phyloP scores from a whole-genome alignment of 2,113 vertebrate genomes.

The Stomatorhinus ivindoensis region DNA sequence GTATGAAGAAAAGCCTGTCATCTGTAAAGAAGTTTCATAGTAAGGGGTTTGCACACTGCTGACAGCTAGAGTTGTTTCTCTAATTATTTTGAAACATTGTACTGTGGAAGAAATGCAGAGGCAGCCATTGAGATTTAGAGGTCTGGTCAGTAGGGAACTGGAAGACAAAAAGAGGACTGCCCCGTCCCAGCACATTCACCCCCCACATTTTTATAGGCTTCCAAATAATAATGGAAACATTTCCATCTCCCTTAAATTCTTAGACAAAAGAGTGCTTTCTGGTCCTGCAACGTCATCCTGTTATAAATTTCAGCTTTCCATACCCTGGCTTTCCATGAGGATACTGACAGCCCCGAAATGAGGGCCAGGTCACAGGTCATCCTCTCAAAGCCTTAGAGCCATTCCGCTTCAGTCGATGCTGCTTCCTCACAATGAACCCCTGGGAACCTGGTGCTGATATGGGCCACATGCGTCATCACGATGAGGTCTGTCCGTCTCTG shows the following conservation, averaged over 20 bases:
- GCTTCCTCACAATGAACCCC: background rate
- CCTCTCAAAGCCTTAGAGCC: background rate
- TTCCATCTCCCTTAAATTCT: background rate
- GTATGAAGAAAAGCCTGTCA: slow-evolving; percentile 19
- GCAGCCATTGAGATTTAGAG: background rate
- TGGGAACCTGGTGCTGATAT: background rate
- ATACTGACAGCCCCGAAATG: background rate
- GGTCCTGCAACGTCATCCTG: background rate
- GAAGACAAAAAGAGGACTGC: background rate
- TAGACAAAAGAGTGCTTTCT: background rate
- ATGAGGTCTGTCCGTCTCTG: background rate
- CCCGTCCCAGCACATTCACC: background rate
- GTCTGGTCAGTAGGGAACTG: background rate
- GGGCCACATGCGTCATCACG: background rate
- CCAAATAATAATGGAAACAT: background rate
- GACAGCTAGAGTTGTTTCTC: background rate
- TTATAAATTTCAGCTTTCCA: background rate
- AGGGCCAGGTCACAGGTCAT: background rate
- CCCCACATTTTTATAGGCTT: background rate
- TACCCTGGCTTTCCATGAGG: background rate
- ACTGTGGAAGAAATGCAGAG: background rate
- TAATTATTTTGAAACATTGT: background rate
- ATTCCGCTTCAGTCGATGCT: background rate
- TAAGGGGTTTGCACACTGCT: background rate
- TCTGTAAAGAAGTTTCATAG: background rate